These are phyloP conservation scores for Myoxocephalus aenaeus DNA, from an alignment of 2,797 vertebrate species.

Conservation along the genomic window DNA sequence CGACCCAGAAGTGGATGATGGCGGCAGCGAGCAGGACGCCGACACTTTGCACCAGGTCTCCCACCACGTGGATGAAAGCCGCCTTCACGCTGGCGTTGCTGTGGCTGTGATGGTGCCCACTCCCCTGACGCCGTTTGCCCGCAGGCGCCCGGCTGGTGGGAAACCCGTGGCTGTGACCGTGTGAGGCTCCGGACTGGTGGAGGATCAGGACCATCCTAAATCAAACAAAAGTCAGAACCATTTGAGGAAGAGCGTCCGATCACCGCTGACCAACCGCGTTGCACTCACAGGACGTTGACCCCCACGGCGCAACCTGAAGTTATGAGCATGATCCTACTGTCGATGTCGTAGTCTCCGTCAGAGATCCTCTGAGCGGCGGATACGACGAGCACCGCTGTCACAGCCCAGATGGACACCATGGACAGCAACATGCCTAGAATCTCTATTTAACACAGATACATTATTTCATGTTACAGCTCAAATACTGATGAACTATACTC, in stretches of 20 bases:
- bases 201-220: constrained; percentile 90
- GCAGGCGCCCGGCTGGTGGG: constrained; percentile 44
- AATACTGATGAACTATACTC: background rate
- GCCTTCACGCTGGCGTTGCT: constrained; percentile 90
- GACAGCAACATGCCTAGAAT: constrained; percentile 91
- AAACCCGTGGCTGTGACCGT: constrained; percentile 80
- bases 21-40: constrained; percentile 89
- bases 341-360: constrained; percentile 86
- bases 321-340: constrained; percentile 88
- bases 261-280: rapidly evolving
- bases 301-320: constrained; percentile 90
- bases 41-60: constrained; percentile 92
- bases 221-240: background rate
- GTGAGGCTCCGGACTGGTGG: constrained; percentile 85
- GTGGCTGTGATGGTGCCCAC: constrained; percentile 58
- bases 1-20: constrained; percentile 90
- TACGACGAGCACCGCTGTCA: constrained; percentile 87
- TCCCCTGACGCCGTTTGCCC: constrained; percentile 55
- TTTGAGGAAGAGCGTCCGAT: background rate
- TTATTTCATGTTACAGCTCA: too few relatives aligned
- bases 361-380: constrained; percentile 87
- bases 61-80: constrained; percentile 91
- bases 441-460: constrained; percentile 79
- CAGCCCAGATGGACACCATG: constrained; percentile 91
- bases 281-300: constrained; percentile 88